Conservation (phyloP, 2,113 vertebrate genomes). For the Crypturellus undulatus region DNA sequence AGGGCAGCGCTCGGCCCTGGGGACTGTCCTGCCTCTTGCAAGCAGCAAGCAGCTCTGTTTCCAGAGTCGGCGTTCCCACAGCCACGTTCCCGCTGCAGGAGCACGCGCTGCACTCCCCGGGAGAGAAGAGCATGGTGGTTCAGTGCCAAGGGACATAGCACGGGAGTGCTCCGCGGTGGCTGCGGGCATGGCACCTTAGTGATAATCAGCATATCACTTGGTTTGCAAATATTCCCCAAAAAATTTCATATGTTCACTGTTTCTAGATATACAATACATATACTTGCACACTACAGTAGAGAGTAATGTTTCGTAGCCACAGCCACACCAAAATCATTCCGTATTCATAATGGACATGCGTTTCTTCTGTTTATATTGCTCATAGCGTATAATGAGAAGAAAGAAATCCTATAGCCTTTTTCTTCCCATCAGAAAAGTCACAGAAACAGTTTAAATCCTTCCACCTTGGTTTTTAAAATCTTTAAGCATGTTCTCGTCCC, state of each 20-base stretch:
- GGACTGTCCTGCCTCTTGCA: not conserved
- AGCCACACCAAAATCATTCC: not conserved
- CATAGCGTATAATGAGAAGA: not conserved
- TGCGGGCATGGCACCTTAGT: accelerated
- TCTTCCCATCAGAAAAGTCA: not conserved
- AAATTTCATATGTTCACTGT: not conserved
- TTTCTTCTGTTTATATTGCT: not conserved
- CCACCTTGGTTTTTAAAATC: not conserved
- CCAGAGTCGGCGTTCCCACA: not conserved
- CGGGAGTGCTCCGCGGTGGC: not conserved
- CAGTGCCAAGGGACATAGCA: not conserved
- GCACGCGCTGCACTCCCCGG: not conserved
- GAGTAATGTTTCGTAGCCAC: not conserved
- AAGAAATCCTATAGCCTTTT: not conserved
- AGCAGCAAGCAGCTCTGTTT: not conserved
- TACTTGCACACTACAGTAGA: not conserved
- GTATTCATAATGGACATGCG: not conserved
- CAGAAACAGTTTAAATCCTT: not conserved
- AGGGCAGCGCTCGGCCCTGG: not conserved
- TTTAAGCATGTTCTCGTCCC: not conserved
- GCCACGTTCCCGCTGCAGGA: not conserved
- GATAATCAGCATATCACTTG: not conserved
- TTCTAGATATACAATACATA: not conserved
- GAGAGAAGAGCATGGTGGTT: not conserved
- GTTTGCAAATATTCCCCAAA: not conserved